Base-by-base conservation (phyloP, 2,888 invertebrate species). In the Pristionchus japonicus region DNA sequence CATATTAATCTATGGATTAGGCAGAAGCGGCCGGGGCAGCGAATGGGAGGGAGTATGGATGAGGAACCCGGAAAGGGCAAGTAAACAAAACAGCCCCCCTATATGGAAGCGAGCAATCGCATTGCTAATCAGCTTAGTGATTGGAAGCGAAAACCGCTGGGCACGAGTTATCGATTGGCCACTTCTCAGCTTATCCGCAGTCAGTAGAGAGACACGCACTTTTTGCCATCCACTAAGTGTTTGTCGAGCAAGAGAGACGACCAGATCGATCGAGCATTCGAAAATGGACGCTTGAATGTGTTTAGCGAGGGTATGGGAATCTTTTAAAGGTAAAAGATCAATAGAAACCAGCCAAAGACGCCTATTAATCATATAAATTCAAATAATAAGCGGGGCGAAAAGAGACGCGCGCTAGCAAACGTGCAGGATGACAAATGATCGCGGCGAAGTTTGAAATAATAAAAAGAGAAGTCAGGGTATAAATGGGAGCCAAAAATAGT, bases 181-280 rank as follows among this genome's bases (percentile, higher is more conserved):
- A 15, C 20, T 40, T 47, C n/a, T 43, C 43, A 43, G 77, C 77
- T 77, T 77, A 77, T 77, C 77, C 77, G 77, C 43, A 40, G 43
- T 52, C 34, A 83, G 34, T n/a, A n/a, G 9, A 37, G 40, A 83
- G 82, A 83, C 82, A 82, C 82, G 82, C 52, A 83, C 82, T 83
- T 83, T 83, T 83, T 83, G 82, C 82, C 82, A 43, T 52, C 80
- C 82, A 83, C 52, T 52, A 83, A 83, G 82, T 83, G 82, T 83
- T 83, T 83, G 82, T 83, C 52, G 37, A 83, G 82, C 82, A 83
- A 52, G 49, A 43, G 82, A 83, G 82, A 52, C 49, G 52, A 31
- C 34, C 52, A 52, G 82, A 83, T 83, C 49, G 82, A 83, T 49
- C 34, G 82, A 83, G 52, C 27, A 34, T 77, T 77, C 43, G 77